phyloP scores from a whole-genome alignment of 2,888 invertebrate species.

The Anthophora plumipes region DNA sequence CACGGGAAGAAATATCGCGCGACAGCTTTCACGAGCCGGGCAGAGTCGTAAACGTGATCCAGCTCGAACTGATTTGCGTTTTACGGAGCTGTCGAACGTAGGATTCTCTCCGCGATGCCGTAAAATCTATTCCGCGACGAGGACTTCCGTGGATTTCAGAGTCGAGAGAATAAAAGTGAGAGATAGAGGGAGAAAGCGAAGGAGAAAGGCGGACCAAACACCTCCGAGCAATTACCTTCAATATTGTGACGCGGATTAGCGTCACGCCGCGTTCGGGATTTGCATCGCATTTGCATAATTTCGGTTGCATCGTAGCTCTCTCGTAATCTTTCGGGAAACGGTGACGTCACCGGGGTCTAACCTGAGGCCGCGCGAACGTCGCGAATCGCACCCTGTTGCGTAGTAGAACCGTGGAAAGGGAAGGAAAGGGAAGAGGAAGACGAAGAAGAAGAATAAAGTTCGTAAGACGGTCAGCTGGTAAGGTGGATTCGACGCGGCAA shows the following conservation, averaged over 20 bases:
- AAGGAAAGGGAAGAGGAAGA: constrained; percentile 8
- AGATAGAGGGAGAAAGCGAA: constrained; percentile 47
- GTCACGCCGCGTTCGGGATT: constrained; percentile 80
- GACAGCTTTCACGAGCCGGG: not conserved
- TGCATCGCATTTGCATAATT: constrained; percentile 84
- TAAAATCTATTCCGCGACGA: constrained; percentile 30
- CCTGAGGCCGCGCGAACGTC: constrained; percentile 36
- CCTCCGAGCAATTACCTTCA: constrained; percentile 83
- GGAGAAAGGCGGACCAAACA: constrained; percentile 68
- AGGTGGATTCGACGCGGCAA: no score
- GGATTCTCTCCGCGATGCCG: constrained; percentile 5
- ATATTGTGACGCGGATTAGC: constrained; percentile 84
- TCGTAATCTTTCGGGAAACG: constrained; percentile 72
- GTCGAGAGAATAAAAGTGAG: constrained; percentile 34
- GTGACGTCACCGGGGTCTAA: constrained; percentile 70
- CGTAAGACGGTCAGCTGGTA: no score
- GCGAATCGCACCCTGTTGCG: not conserved
- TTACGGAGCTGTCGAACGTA: constrained; percentile 20
- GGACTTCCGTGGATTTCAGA: constrained; percentile 49
- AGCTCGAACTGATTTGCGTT: constrained; percentile 20
- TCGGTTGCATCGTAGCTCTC: constrained; percentile 78
- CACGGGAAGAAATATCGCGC: not conserved
- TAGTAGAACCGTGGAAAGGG: no score
- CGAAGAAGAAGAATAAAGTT: no score
- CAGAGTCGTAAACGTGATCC: not conserved